phyloP scores from a whole-genome alignment of 2,113 vertebrate genomes.

The Siphamia tubifer region DNA sequence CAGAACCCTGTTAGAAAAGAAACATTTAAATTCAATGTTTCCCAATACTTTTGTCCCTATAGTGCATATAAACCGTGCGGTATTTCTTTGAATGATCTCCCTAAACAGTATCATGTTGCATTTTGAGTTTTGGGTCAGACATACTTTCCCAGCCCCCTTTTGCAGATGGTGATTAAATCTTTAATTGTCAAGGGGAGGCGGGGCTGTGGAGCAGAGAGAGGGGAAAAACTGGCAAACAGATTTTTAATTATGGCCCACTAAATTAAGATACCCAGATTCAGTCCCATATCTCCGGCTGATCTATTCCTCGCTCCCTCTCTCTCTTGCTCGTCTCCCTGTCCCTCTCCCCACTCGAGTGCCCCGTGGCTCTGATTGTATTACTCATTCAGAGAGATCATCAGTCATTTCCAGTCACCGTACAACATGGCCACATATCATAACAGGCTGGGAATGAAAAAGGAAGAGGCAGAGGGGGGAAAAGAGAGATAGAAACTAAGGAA shows the following conservation, averaged over 20 bases:
- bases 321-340: slow-evolving; percentile 6
- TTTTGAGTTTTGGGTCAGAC: slow-evolving; percentile 67
- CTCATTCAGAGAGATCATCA: slow-evolving; percentile 72
- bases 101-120: slow-evolving; percentile 35
- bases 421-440: slow-evolving; percentile 52
- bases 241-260: slow-evolving; percentile 80
- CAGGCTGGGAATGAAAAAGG: slow-evolving; percentile 9
- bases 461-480: background rate
- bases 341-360: slow-evolving; percentile 24
- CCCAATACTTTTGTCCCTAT: too few relatives aligned
- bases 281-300: slow-evolving; percentile 64
- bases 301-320: slow-evolving; percentile 29
- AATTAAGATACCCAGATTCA: slow-evolving; percentile 74
- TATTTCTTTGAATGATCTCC: slow-evolving; percentile 24
- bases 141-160: slow-evolving; percentile 51
- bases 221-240: slow-evolving; percentile 72
- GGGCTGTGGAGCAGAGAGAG: slow-evolving; percentile 51
- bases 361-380: slow-evolving; percentile 71
- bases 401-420: slow-evolving; percentile 62
- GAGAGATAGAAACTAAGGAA: background rate
- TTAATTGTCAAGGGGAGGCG: slow-evolving; percentile 72
- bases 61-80: too few relatives aligned
- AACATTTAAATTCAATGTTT: too few relatives aligned
- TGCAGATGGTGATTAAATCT: slow-evolving; percentile 81
- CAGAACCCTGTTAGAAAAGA: too few relatives aligned